Evolutionary conservation across 1,140 invertebrate genomes (phyloP).

Genomic region (Andrena cerasifolii): DNA sequence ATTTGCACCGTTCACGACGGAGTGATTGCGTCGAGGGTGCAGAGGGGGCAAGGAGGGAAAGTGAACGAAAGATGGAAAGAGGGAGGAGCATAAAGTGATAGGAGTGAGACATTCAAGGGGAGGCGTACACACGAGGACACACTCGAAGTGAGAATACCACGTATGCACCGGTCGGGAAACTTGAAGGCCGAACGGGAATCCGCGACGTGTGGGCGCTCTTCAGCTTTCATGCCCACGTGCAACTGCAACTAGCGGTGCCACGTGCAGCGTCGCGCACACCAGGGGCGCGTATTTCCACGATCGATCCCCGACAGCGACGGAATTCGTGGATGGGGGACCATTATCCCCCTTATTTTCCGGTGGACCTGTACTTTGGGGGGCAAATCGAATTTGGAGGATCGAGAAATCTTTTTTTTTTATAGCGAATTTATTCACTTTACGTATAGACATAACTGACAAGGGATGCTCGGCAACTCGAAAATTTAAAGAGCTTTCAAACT

Average conservation of each 20-base stretch:
- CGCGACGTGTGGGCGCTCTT: slow-evolving; percentile 59
- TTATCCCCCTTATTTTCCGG: no score
- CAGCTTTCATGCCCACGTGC: slow-evolving; percentile 56
- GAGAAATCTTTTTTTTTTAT: no score
- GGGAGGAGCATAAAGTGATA: not conserved
- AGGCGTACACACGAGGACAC: slow-evolving; percentile 5
- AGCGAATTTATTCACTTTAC: no score
- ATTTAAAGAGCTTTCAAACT: no score
- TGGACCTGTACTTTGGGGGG: no score
- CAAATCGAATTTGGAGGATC: no score
- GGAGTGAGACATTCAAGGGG: no score
- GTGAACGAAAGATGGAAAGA: not conserved
- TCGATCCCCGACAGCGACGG: not conserved
- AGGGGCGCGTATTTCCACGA: not conserved
- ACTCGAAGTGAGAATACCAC: slow-evolving; percentile 15
- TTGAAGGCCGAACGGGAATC: slow-evolving; percentile 63
- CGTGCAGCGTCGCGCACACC: slow-evolving; percentile 43
- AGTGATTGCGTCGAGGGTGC: not conserved
- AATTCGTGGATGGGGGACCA: not conserved
- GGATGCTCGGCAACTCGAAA: no score
- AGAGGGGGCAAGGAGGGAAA: not conserved
- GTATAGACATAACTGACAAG: no score
- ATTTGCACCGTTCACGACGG: slow-evolving; percentile 1
- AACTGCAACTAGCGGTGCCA: slow-evolving; percentile 30
- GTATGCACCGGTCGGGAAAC: slow-evolving; percentile 30